phyloP scores from a whole-genome alignment of 2,797 vertebrate species.

The Diplodus puntazzo region DNA sequence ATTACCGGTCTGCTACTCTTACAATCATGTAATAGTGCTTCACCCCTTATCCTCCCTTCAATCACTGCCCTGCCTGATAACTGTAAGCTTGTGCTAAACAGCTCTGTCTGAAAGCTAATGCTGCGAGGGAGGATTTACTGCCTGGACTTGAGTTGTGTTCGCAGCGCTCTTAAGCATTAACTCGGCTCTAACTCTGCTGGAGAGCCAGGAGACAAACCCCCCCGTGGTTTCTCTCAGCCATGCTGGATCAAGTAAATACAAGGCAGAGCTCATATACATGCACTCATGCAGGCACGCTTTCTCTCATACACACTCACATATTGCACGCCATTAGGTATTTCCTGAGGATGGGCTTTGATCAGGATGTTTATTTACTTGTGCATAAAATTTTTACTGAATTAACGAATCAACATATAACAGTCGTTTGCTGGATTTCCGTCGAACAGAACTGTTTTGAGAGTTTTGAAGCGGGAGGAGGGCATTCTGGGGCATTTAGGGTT shows the following conservation, averaged over 20 bases:
- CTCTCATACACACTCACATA: conserved; percentile 18
- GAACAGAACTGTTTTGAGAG: conserved; percentile 9
- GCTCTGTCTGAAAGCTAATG: conserved; percentile 73
- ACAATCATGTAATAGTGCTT: conserved; percentile 75
- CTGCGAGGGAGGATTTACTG: conserved; percentile 81
- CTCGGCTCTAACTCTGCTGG: conserved; percentile 63
- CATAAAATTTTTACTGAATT: conserved; percentile 39
- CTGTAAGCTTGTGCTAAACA: conserved; percentile 78
- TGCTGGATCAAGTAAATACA: conserved; percentile 62
- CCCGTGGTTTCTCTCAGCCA: conserved; percentile 41
- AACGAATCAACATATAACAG: conserved; percentile 39
- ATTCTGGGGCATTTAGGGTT: conserved; percentile 10
- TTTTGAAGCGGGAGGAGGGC: conserved; percentile 22
- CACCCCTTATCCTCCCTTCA: conserved; percentile 73
- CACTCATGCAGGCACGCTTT: conserved; percentile 36
- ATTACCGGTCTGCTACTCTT: conserved; percentile 73
- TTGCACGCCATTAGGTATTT: conserved; percentile 24
- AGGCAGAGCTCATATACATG: conserved; percentile 54
- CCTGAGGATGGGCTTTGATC: conserved; percentile 45
- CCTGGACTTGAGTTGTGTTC: conserved; percentile 67
- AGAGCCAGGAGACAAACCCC: conserved; percentile 62
- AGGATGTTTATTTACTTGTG: conserved; percentile 46
- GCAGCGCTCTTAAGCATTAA: conserved; percentile 60
- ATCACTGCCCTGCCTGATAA: conserved; percentile 77
- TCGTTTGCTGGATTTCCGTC: conserved; percentile 18